Evolutionary conservation across 1,140 invertebrate species (phyloP), one percentile per base, ranked within the genome.

Genomic region (Caligus rogercresseyi): DNA sequence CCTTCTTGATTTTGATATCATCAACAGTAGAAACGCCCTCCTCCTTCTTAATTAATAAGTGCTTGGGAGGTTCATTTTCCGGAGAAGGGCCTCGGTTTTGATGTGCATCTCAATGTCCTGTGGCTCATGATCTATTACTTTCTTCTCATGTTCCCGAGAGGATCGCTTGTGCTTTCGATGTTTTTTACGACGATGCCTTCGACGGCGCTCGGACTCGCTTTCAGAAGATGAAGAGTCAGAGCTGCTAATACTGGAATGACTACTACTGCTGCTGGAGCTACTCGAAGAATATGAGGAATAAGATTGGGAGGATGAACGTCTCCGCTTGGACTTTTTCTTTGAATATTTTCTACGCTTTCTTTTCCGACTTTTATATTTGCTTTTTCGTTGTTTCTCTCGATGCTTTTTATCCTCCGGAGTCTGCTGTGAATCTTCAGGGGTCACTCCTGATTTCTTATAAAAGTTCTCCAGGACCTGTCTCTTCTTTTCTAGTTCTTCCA

Each of bases 391-490:
- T 16, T 56, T 14, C 15, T 56, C 15, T 56, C 24, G 11, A 21
- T n/a, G 24, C 20, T 56, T 23, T n/a, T 56, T 25, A 3, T 21
- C 18, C 24, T 16, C 1, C 20, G 54, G 20, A 25, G 24, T 18
- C 54, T 3, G 3, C 24, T 56, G 1, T 23, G 2, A 25, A 25
- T 3, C 16, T n/a, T 21, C 23, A n/a, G n/a, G n/a, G n/a, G n/a
- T n/a, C n/a, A n/a, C n/a, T n/a, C n/a, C n/a, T n/a, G n/a, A n/a
- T n/a, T 19, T 43, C 21, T 52, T 52, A 24, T 62, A 62, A 53
- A 20, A 62, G n/a, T 62, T 53, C 54, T 62, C 60, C 24, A 62
- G 16, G 16, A 62, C n/a, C 7, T 55, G 16, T 24, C 60, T 55
- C 24, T 62, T 62, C 43, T 16, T 24, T 62, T 62, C 60, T 15